A percentile compares a stretch with the other conserved stretches of the same genome.
Evolutionary conservation across 2,797 vertebrate genomes (phyloP).

Genomic region (Okamejei kenojei): DNA sequence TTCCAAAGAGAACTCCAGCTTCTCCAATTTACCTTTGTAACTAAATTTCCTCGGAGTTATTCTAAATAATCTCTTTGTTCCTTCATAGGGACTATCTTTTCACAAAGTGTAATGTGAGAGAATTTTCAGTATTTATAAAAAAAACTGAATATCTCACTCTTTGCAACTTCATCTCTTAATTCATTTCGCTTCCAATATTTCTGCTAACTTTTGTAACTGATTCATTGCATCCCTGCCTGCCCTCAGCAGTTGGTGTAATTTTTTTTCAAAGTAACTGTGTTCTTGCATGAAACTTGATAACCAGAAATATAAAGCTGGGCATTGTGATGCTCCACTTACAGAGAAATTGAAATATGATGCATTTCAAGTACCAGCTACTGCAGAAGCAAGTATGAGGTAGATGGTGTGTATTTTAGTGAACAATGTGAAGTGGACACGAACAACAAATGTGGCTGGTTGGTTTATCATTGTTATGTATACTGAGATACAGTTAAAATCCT

Average conservation of each 20-base stretch:
- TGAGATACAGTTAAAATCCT: too few relatives aligned
- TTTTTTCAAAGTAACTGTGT: background rate
- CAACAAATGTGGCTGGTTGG: background rate
- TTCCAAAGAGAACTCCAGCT: too few relatives aligned
- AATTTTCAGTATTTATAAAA: background rate
- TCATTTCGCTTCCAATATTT: background rate
- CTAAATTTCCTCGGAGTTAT: background rate
- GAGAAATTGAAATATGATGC: background rate
- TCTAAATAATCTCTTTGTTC: background rate
- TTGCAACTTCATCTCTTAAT: background rate
- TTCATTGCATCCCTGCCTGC: background rate
- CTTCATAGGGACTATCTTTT: background rate
- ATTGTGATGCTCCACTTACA: background rate
- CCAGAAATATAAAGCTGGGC: background rate
- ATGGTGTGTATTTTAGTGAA: background rate
- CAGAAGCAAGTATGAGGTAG: background rate
- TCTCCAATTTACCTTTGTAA: too few relatives aligned
- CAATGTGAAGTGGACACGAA: background rate
- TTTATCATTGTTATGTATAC: too few relatives aligned
- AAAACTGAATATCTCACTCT: background rate
- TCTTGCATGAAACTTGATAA: background rate
- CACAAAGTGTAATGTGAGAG: background rate
- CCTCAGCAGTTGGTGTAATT: background rate
- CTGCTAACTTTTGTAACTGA: background rate
- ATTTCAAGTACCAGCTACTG: background rate